A percentile compares a stretch with the other conserved stretches of the same genome.
phyloP scores from a whole-genome alignment of 2,113 vertebrate genomes.

The Nothoprocta pentlandii region DNA sequence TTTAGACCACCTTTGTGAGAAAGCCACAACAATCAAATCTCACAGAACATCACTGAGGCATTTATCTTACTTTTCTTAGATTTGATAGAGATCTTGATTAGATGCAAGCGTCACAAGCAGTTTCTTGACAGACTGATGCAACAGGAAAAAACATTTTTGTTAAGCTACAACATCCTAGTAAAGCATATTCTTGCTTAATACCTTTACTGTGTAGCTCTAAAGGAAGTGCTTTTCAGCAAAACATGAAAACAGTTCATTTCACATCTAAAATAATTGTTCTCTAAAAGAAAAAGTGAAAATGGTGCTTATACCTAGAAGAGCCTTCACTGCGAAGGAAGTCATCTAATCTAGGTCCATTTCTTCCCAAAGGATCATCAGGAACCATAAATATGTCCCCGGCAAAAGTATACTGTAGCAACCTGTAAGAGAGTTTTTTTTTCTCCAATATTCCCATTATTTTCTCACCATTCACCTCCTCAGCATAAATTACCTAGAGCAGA shows the following conservation, averaged over 20 bases:
- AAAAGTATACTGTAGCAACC: conserved; percentile 95
- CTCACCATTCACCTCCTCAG: neutral
- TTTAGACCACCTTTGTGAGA: neutral
- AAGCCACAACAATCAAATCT: neutral
- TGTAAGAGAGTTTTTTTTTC: conserved; percentile 61
- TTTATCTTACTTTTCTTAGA: neutral
- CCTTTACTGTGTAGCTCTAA: neutral
- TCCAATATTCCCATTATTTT: neutral
- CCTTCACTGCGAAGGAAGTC: conserved; percentile 85
- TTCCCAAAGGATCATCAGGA: conserved; percentile 96
- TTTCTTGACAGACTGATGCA: conserved; percentile 23
- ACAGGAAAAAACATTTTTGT: neutral
- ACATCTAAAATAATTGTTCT: neutral
- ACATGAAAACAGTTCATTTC: neutral
- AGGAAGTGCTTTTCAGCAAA: neutral
- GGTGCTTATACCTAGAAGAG: conserved; percentile 76
- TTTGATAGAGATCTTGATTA: neutral
- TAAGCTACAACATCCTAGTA: neutral
- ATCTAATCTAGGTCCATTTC: conserved; percentile 89
- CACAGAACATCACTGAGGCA: neutral
- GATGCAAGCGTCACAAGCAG: neutral
- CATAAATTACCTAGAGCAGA: neutral
- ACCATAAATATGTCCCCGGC: conserved; percentile 98
- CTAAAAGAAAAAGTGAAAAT: neutral
- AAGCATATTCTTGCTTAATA: neutral